These are phyloP conservation scores for Etheostoma spectabile DNA, from an alignment of 2,113 vertebrate species.

Conservation along the genomic window DNA sequence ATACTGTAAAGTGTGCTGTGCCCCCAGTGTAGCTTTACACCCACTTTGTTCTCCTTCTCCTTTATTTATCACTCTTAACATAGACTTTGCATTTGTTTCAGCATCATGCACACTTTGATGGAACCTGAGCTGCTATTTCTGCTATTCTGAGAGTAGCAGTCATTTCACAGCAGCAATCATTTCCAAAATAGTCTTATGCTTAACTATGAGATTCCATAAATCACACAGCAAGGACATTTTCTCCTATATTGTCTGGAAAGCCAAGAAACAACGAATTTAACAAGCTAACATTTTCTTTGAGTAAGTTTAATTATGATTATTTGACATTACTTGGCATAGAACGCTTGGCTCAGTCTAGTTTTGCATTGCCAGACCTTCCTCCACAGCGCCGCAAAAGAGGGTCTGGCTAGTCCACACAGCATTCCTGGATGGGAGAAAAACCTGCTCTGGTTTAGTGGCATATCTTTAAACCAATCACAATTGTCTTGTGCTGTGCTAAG, in stretches of 20 bases:
- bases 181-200: slow-evolving; percentile 51
- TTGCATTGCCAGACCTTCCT: too few species aligned
- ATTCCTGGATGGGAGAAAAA: too few species aligned
- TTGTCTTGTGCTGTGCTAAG: too few species aligned
- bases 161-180: slow-evolving; percentile 34
- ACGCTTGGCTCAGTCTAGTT: too few species aligned
- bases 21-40: slow-evolving; percentile 10
- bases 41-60: slow-evolving; percentile 60
- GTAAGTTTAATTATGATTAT: too few species aligned
- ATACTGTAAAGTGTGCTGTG: slow-evolving; percentile 37
- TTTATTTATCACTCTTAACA: slow-evolving; percentile 65
- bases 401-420: too few species aligned
- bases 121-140: slow-evolving; percentile 48
- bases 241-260: slow-evolving; percentile 27
- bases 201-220: slow-evolving; percentile 52
- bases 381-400: too few species aligned
- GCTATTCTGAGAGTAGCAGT: slow-evolving; percentile 41
- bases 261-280: slow-evolving; percentile 27
- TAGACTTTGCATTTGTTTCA: slow-evolving; percentile 64
- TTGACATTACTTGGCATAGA: too few species aligned
- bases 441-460: too few species aligned
- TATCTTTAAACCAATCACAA: too few species aligned
- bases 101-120: slow-evolving; percentile 30
- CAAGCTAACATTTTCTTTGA: neutral
- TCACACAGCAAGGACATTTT: slow-evolving; percentile 11